Base-by-base conservation (phyloP, 2,113 vertebrate genomes). In the Gobio gobio region DNA sequence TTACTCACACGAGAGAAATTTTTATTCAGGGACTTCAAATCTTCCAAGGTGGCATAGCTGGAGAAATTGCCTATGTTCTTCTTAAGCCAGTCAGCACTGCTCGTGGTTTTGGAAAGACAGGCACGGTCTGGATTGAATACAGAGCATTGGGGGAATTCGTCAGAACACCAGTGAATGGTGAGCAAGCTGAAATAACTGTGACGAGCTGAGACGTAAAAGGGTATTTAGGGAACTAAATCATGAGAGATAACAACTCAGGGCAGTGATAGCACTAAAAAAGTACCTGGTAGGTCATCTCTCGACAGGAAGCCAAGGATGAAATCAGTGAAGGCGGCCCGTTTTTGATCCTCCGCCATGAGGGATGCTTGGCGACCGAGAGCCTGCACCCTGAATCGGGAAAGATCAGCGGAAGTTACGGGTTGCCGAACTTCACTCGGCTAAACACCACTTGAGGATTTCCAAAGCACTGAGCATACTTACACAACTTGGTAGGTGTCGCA, bases 401-500 rank as follows among this genome's bases (percentile, higher is more conserved):
- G 13, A 84, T 63, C 8, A 18, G 5, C 14, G 12, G 22, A 12
- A 76, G 22, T 76, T 12, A 72, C 1, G 7, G 33, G 10, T 26
- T 33, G 47, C 20, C 10, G 26, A 3, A 29, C 5, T 16, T 13
- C 33, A 2, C 63, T 49, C 10, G 47, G 2, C n/a, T 6, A 16
- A 74, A 9, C 10, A 49, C 4, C 14, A 8, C 24, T 22, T 64
- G 43, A 93, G 89, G 91, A 93, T 13, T 54, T 22, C 4, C 59
- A 63, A 6, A 93, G 18, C 49, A 72, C 54, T 24, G 51, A 3
- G 14, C 40, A 64, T 66, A 73, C 91, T 89, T 92, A 92, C 91
- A 90, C 36, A 76, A 49, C 79, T 43, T 89, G 90, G 86, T 91
- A 93, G 1, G 87, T 88, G 1, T 70, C 29, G 78, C 91, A 92